Evolutionary conservation across 1,140 invertebrate species (phyloP), one percentile per base, ranked within the genome.

Genomic region (Brachionus angularis): DNA sequence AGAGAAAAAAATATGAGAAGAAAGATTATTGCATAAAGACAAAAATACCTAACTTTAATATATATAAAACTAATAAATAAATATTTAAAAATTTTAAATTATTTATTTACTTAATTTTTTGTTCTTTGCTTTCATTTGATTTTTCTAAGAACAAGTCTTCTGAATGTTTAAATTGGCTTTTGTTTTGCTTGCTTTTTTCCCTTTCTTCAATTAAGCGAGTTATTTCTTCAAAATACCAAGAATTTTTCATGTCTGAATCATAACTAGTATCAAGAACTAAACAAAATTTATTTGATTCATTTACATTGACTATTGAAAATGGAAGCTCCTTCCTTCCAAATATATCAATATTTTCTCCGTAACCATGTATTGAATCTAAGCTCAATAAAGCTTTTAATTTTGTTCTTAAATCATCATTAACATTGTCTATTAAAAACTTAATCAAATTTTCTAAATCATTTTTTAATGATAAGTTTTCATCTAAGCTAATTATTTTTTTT

Each of bases 321-420:
- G 77, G 76, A 33, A 75, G 47, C 47, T 76, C 77, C 46, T 73
- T 76, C 23, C 73, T 73, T 12, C 74, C 75, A 16, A 16, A 62
- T 52, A 72, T 16, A 74, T 75, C 75, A 72, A 76, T 75, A 55
- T 72, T 76, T 42, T 76, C 76, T 44, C 75, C 73, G 39, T 72
- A 74, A 18, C 70, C 64, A 61, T 73, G 72, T 23, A 72, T 52
- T 23, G 58, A 71, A 21, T 76, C 75, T 21, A 76, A 42, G 18
- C 73, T 47, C 8, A 77, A 49, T 16, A 78, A 44, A 18, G 73
- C 67, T 31, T 73, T 73, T 4, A 78, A 33, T n/a, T 29, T 64
- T 21, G 52, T 58, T 36, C 34, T 33, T 5, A 74, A 21, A 2
- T 69, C 71, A 18, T 12, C 14, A 23, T 44, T 33, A 12, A 58